Base-by-base conservation (phyloP, 2,888 invertebrate genomes). In the Drosophila aldrichi region DNA sequence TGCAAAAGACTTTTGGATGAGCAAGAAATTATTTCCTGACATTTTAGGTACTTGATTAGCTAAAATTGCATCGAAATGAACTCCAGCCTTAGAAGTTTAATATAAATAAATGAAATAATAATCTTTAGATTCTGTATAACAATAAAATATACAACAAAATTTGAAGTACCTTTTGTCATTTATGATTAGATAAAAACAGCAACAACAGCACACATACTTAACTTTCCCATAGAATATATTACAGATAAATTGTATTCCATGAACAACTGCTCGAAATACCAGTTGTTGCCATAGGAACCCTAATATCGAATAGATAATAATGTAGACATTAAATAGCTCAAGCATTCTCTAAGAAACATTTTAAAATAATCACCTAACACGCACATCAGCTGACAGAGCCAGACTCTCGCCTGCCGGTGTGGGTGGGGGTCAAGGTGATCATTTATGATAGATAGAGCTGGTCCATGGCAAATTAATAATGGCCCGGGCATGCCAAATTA, bases 391-490 rank as follows among this genome's bases (percentile, higher is more conserved):
- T 77, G 70, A 59, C 69, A 56, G 58, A 51, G 12, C 16, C 22
- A 61, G 68, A 22, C 46, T 32, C 29, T 41, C 29, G 38, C 18
- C 58, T 40, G 22, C 12, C n/a, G 5, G 36, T 3, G 40, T 55
- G 75, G 75, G 14, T 8, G 49, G 72, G 64, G 86, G 72, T 69
- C 69, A 74, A 56, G 77, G 71, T 57, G 82, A 77, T 77, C 74
- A 69, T 54, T 70, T 64, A 68, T 81, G 70, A 79, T 84, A 66
- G 79, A 76, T 72, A 68, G 74, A 55, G 44, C 60, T 43, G 72
- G 70, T 74, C 71, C 88, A 77, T 84, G 77, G 70, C 82, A 84
- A 87, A 83, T 83, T 83, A 84, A 87, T 74, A 87, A 83, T 61
- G 66, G 68, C 48, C 46, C 44, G 49, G 77, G 63, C 60, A 64